Evolutionary conservation across 2,113 vertebrate genomes (phyloP), one percentile per base, ranked within the genome.

Genomic region (Passer montanus): DNA sequence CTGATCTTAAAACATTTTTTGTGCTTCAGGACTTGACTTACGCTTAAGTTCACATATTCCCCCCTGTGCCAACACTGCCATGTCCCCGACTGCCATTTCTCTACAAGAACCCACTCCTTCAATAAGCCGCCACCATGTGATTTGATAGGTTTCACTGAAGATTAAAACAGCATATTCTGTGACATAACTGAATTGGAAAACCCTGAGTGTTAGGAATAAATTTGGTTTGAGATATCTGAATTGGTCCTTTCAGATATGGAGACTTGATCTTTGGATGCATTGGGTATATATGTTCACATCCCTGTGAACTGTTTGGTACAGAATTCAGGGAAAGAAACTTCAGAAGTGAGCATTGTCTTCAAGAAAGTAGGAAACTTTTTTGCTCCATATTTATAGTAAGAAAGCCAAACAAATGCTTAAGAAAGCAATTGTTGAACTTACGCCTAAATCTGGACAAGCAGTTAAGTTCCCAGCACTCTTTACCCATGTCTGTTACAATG

Each of bases 391-490:
- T 95, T 96, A 91, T 90, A 87, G 79, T 93, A 94, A 7, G 67
- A 97, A 89, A 95, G 58, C 47, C 69, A 90, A 96, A 91, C n/a
- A 93, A 63, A 88, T 90, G 31, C 53, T 96, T 89, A 69, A 78
- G 75, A 87, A 82, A 23, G 15, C 87, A 95, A 70, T 81, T 88
- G 37, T 76, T 90, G 88, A 77, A 66, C 18, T 70, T 69, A 11
- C 74, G 27, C 37, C 46, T 84, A 67, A 96, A 97, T 86, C 94
- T 94, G 95, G 91, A 80, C 90, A 97, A 95, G 81, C 60, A 78
- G 69, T 96, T 96, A 97, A 89, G 89, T 76, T 93, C 74, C 91
- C 88, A 97, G 80, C 84, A 84, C 70, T 92, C 66, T 87, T 91
- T 87, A 81, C 91, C 81, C 89, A 84, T 67, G 77, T 96, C 95